Base-by-base conservation (phyloP, 2,113 vertebrate species). In the Indicator maculatus region DNA sequence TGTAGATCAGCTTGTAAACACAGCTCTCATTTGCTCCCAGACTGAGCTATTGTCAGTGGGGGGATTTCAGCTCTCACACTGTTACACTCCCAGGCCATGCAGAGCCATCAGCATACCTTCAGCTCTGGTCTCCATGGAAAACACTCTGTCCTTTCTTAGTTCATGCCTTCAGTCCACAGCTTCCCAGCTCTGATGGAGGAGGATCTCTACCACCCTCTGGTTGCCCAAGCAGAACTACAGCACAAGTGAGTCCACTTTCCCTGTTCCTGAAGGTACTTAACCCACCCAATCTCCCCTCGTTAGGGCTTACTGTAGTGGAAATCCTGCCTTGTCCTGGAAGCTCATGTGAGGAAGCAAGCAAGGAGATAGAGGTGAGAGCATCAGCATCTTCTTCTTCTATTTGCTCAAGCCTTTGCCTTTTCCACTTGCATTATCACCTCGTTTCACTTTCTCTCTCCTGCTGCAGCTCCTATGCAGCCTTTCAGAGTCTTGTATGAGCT, bases 391-490 rank as follows among this genome's bases (percentile, higher is more conserved):
- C 30, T 14, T 53, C 21, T 55, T 10, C 13, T 20, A 0, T 26
- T 61, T 67, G 33, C 23, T 27, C 15, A 6, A 50, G 33, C 21
- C 27, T 67, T 72, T 90, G 39, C 47, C 33, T 86, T 50, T n/a
- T 24, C 11, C 5, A 1, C 11, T 28, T 50, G 18, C 12, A 3
- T 36, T 18, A 3, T 10, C 23, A 27, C 24, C 18, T 33, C 23
- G 45, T 39, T 66, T 72, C 2, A 0, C 33, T 28, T 65, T 52
- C 27, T 60, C 30, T n/a, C 39, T 36, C 36, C 12, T 1, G 3
- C 59, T 27, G 64, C 41, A 26, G 41, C 36, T 59, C 1, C 0
- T 4, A 1, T 3, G 10, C 41, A 31, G 30, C 0, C 2, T 9
- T 28, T 36, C 7, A 21, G 24, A 36, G 4, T 52, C 58, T n/a